Percentiles rank a stretch among this genome's conserved stretches.
These are phyloP conservation scores for Apolygus lucorum DNA, from an alignment of 1,140 invertebrate species.

Conservation along the genomic window DNA sequence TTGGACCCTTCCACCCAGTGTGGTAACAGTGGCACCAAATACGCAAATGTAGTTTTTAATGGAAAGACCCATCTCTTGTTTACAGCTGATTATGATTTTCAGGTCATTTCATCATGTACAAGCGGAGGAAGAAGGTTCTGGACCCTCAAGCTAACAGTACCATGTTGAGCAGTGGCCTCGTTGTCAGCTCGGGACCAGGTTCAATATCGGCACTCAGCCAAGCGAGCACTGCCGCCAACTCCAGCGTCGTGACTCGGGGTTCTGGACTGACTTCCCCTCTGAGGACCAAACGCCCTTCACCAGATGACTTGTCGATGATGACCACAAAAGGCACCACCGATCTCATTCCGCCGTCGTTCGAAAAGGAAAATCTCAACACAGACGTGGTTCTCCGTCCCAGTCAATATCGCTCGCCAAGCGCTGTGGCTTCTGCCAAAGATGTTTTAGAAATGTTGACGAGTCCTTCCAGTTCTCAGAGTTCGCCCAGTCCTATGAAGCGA, in stretches of 20 bases:
- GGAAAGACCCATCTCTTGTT: too few species aligned
- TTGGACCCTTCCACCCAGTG: too few species aligned
- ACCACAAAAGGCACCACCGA: neutral
- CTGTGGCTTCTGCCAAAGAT: neutral
- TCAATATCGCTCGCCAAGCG: neutral
- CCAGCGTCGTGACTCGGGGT: neutral
- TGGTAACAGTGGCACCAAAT: too few species aligned
- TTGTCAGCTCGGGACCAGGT: neutral
- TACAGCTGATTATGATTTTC: too few species aligned
- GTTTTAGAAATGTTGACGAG: neutral
- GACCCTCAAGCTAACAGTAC: constrained; percentile 3
- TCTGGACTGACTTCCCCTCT: neutral
- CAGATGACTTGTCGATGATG: neutral
- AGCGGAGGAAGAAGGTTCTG: neutral
- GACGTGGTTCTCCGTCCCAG: neutral
- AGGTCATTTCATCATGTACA: constrained; percentile 11
- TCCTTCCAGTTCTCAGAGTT: neutral
- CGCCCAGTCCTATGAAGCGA: neutral
- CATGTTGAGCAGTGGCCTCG: neutral
- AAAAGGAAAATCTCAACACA: neutral
- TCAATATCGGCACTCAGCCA: constrained; percentile 1
- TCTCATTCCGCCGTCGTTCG: neutral
- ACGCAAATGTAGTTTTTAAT: too few species aligned
- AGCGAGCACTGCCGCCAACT: neutral
- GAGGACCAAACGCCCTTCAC: neutral